Percentiles rank a stretch among this genome's conserved stretches.
These are phyloP conservation scores for Dicrostonyx torquatus DNA, from an alignment of 2,797 vertebrate species.

Conservation along the genomic window DNA sequence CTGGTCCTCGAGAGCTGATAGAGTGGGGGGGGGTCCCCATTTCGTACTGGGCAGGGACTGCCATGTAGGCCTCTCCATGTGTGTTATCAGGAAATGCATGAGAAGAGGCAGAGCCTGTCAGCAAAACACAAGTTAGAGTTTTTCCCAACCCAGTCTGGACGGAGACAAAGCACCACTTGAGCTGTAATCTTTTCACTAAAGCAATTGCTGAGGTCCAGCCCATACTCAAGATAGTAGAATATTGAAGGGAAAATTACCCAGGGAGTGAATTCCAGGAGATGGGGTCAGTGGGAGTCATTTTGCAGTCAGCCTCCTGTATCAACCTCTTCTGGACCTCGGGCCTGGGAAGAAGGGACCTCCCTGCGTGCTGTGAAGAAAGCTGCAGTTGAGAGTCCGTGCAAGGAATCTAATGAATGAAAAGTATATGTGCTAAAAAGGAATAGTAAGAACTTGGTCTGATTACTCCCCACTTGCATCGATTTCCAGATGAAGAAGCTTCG, in stretches of 20 bases:
- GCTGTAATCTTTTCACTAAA: constrained; percentile 27
- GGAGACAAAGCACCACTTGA: constrained; percentile 14
- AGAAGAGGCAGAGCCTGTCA: not conserved
- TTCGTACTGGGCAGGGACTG: not conserved
- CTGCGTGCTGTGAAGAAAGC: not conserved
- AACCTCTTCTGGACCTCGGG: not conserved
- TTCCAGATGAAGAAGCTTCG: not conserved
- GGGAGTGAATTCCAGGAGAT: not conserved
- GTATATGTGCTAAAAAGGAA: not conserved
- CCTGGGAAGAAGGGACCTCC: not conserved
- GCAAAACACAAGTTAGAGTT: not conserved
- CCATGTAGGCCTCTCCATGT: not conserved
- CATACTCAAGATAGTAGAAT: not conserved
- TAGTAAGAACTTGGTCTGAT: not conserved
- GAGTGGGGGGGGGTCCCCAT: not conserved
- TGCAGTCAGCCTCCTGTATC: not conserved
- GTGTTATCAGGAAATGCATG: not conserved
- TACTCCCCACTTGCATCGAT: not conserved
- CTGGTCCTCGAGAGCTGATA: not conserved
- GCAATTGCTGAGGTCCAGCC: not conserved
- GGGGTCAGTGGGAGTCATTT: not conserved
- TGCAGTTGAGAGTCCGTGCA: not conserved
- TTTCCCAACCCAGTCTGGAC: not conserved
- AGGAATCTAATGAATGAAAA: not conserved
- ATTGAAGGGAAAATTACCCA: not conserved